Base-by-base conservation (phyloP, 2,113 vertebrate genomes). In the Chascanopsetta lugubris region DNA sequence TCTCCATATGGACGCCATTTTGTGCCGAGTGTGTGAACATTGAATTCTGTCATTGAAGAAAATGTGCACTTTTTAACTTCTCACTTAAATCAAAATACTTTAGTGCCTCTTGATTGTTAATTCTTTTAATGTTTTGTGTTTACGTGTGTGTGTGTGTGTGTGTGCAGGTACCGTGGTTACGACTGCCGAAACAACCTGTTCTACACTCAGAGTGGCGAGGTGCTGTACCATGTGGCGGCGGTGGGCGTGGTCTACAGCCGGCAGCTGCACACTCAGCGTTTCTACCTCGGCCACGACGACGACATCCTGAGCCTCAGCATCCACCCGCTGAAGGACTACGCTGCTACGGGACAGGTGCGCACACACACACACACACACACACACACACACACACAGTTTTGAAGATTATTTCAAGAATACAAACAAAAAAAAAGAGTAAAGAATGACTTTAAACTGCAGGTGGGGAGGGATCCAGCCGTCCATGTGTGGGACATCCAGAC, bases 121-220 rank as follows among this genome's bases (percentile, higher is more conserved):
- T n/a, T n/a, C n/a, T n/a, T n/a, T n/a, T n/a, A n/a, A n/a, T n/a
- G n/a, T n/a, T n/a, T n/a, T n/a, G n/a, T n/a, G n/a, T n/a, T n/a
- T n/a, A n/a, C n/a, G n/a, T n/a, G n/a, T n/a, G n/a, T n/a, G n/a
- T n/a, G n/a, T n/a, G n/a, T n/a, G n/a, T n/a, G n/a, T n/a, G n/a
- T 17, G 21, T 50, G 10, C 88, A 98, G 97, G 49, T 99, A 98
- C 42, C 93, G 96, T 55, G 96, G 96, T 56, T 98, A 95, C 8
- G 96, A 99, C 89, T 99, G 97, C 87, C 90, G 96, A 64, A 99
- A 98, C 91, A 98, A 98, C 79, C 93, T 98, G 51, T 97, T 96
- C 89, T 98, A 98, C 93, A 97, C 95, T 0, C 96, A 98, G 88
- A 67, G 93, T 0, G 96, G 95, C 0, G 97, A 98, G 78, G 96